Evolutionary conservation across 2,888 invertebrate species (phyloP), one percentile per base, ranked within the genome.

Genomic region (Acleris laterana): DNA sequence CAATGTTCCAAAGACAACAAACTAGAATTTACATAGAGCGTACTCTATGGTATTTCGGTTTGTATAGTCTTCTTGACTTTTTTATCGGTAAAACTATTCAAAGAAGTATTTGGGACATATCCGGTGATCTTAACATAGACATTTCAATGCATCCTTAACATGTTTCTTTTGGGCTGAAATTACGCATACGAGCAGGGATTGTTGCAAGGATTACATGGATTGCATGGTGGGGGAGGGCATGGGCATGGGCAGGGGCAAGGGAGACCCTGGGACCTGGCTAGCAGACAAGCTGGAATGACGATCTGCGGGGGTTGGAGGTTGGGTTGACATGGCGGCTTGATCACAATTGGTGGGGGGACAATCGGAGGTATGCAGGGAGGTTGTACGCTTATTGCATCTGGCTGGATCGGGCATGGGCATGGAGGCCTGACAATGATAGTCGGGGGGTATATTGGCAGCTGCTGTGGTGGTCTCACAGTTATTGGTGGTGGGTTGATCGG

Each of bases 401-500:
- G 19, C 44, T 56, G 56, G 28, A 52, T 50, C 44, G 19, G 44
- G 49, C 17, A 17, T 42, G 72, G 65, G 3, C 62, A 20, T 1
- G 71, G 68, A 0, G 74, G 70, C 5, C 69, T 68, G 3, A 86
- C 74, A 3, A 70, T 73, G 2, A 87, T 78, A 0, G 79, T 76
- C 0, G 89, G 84, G 0, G 81, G 75, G 46, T 85, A 85, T 0
- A 89, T 68, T 0, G 74, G 69, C 0, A 77, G 71, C 0, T 76
- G 81, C 2, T 75, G 65, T 1, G 85, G 84, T 2, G 79, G 83
- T 19, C 81, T 74, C 0, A 89, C 81, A 0, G 80, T 71, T 1
- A 90, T 84, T 13, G 78, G 76, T 0, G 77, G 75, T 0, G 78
- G 78, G 1, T 65, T 73, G 6, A 82, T 76, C 0, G 74, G 71